phyloP scores from a whole-genome alignment of 1,140 invertebrate genomes.

The Zaprionus gabonicus region DNA sequence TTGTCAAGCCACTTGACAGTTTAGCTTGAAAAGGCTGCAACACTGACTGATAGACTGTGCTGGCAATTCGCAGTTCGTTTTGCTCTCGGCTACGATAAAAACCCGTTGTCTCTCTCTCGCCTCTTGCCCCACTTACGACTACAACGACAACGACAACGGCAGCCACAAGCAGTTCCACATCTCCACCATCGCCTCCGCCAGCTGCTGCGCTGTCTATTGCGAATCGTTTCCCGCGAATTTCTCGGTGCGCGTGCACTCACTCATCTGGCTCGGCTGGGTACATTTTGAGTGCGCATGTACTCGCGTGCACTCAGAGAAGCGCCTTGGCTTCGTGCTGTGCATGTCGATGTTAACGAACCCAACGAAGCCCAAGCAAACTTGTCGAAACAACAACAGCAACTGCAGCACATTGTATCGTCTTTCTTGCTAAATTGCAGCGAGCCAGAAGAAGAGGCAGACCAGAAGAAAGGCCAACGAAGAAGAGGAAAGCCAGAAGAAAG shows the following conservation, averaged over 20 bases:
- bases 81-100: constrained; percentile 53
- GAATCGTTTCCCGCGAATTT: constrained; percentile 66
- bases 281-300: constrained; percentile 73
- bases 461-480: constrained; percentile 6
- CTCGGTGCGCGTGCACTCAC: constrained; percentile 65
- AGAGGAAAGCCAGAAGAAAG: constrained; percentile 9
- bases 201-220: background rate
- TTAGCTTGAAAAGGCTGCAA: background rate
- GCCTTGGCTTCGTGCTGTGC: constrained; percentile 26
- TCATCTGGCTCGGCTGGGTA: constrained; percentile 48
- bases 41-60: background rate
- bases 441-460: background rate
- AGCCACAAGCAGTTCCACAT: background rate
- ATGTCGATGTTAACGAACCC: constrained; percentile 68
- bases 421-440: constrained; percentile 11
- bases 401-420: constrained; percentile 17
- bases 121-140: constrained; percentile 4
- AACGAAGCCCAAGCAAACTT: constrained; percentile 28
- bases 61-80: constrained; percentile 16
- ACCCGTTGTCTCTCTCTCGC: constrained; percentile 4
- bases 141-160: background rate
- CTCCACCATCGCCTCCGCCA: background rate
- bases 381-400: constrained; percentile 10
- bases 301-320: constrained; percentile 39
- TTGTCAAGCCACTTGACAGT: background rate